These are phyloP conservation scores for Agonopterix heracliana DNA, from an alignment of 2,888 invertebrate species.

Conservation along the genomic window DNA sequence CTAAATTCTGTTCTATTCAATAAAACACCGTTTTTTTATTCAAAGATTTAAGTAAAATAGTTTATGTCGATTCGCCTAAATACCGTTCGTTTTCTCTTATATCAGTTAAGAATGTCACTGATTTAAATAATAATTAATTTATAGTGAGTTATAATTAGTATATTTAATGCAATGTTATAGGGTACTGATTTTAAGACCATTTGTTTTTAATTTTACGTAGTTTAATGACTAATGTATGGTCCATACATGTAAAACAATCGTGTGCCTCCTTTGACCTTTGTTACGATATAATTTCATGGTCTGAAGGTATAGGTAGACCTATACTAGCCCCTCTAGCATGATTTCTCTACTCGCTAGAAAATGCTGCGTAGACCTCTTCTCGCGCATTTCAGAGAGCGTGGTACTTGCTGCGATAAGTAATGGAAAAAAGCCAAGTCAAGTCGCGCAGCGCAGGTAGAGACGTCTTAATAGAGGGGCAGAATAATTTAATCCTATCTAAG, in stretches of 20 bases:
- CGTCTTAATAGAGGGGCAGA: too few relatives aligned
- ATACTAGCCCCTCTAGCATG: too few relatives aligned
- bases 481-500: conserved; percentile 8
- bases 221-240: conserved; percentile 24
- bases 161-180: conserved; percentile 18
- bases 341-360: too few relatives aligned
- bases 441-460: conserved; percentile 26
- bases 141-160: not conserved
- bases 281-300: conserved; percentile 13
- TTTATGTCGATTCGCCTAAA: too few relatives aligned
- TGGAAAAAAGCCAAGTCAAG: not conserved
- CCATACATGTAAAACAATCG: conserved; percentile 24
- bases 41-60: too few relatives aligned
- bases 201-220: conserved; percentile 20
- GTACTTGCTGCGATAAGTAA: too few relatives aligned
- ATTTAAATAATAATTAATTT: not conserved
- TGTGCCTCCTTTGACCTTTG: conserved; percentile 26
- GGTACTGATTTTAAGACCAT: conserved; percentile 26
- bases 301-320: conserved; percentile 3
- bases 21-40: too few relatives aligned
- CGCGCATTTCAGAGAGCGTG: too few relatives aligned
- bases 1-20: conserved; percentile 16
- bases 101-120: too few relatives aligned
- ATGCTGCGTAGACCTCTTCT: too few relatives aligned
- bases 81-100: too few relatives aligned